Evolutionary conservation across 2,888 invertebrate genomes (phyloP), one percentile per base, ranked within the genome.

Genomic region (Athrips mouffetella): DNA sequence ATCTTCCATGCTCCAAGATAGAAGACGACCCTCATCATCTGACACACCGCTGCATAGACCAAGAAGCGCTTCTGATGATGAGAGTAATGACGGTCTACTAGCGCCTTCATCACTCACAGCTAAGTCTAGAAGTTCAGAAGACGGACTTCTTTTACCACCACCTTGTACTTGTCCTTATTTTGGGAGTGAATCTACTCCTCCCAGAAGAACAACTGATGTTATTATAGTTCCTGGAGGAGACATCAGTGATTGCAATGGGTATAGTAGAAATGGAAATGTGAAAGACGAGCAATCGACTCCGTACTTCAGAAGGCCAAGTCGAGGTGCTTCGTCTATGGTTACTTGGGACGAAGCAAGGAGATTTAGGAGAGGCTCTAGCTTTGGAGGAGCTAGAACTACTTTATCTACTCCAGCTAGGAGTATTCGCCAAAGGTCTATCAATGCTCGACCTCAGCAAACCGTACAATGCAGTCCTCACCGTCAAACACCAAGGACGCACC

Each of bases 81-180:
- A 83, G 60, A 65, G 75, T 39, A 86, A 81, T 47, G 84, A 87
- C 11, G 84, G 83, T 21, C 70, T 79, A 30, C 59, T 88, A 47
- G 80, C 81, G 15, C 86, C 87, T 16, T 63, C 78, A 2, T 63
- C 77, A 6, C 62, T 86, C 30, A 78, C 84, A 11, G 72, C 82
- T 3, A 88, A 87, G 53, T 87, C 87, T 1, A 69, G 88, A 37
- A 85, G 84, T 65, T 84, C 83, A 13, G 89, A 80, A 70, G 85
- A 88, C 50, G 81, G 85, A 53, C 72, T 91, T 18, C 85, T 91
- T 6, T 69, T 94, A 30, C 94, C 94, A 2, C 93, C 94, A 0
- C 94, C 94, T 0, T 95, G 94, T 71, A 94, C 94, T 0, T 94
- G 95, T 65, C 94, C 94, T 0, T 95, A 95, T 63, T 94, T 95